Base-by-base conservation (phyloP, 2,797 vertebrate species). In the Loriculus beryllinus region DNA sequence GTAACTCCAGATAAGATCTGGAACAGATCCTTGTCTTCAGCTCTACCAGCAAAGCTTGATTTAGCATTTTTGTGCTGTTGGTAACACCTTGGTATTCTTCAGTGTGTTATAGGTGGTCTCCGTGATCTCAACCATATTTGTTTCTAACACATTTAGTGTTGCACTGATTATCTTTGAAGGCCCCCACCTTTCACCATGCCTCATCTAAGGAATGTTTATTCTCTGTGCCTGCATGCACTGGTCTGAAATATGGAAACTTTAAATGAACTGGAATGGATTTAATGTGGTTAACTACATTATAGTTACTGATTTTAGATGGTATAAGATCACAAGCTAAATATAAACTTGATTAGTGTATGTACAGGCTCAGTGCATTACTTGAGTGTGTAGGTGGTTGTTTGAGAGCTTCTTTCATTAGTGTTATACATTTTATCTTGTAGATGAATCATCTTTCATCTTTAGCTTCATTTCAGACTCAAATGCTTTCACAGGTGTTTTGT, bases 351-450 rank as follows among this genome's bases (percentile, higher is more conserved):
- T 40, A 37, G 49, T 12, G 4, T 69, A 5, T 23, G 7, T 67
- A 22, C 33, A 35, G 20, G 39, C 29, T 77, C 90, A 82, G 72
- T 79, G 51, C 23, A 7, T 87, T 69, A 28, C 67, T 70, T 70
- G 42, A 69, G 49, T 15, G 64, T 67, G 81, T 67, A 69, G 88
- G 81, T 72, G 51, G 77, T 42, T 94, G 33, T 2, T 79, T 82
- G 59, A 79, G 60, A 82, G 49, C 51, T 35, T 47, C 82, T 94
- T 90, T 95, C 78, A 93, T 92, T 81, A 88, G 47, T 51, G 20
- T 47, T 86, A 47, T 62, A 37, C n/a, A 70, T 89, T 81, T 79
- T 88, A 64, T 88, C 69, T 75, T 52, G 10, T 75, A 40, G 70
- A 31, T 96, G 86, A 96, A 43, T 95, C 71, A 87, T 88, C 28